A percentile compares a stretch with the other conserved stretches of the same genome.
These are phyloP conservation scores for Dolichotis patagonum DNA, from an alignment of 2,113 vertebrate species.

Conservation along the genomic window DNA sequence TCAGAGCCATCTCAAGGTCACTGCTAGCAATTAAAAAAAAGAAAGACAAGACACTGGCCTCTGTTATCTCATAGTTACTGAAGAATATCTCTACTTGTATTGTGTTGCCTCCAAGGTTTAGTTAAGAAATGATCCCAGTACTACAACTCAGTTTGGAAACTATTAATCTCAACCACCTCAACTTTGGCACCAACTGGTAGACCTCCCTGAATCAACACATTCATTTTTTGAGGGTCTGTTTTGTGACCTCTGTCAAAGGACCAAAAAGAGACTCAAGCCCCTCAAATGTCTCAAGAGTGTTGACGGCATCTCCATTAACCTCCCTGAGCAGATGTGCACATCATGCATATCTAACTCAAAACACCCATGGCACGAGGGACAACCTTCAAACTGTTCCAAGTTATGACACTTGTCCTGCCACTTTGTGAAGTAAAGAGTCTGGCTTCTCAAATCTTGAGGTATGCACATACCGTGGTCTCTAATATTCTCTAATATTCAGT, in stretches of 20 bases:
- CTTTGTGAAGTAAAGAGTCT: background rate
- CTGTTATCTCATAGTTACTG: background rate
- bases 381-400: background rate
- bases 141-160: background rate
- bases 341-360: background rate
- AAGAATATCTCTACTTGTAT: background rate
- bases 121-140: background rate
- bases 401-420: too few relatives aligned
- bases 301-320: background rate
- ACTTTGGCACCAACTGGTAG: background rate
- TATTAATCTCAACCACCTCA: background rate
- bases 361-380: rapidly evolving
- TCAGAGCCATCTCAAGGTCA: background rate
- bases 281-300: background rate
- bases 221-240: background rate
- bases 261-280: background rate
- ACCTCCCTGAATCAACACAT: background rate
- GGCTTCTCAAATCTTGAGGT: background rate
- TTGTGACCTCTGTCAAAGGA: background rate
- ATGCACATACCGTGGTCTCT: background rate
- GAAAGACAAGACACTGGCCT: background rate
- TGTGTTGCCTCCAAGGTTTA: background rate
- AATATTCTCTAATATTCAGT: background rate
- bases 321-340: background rate
- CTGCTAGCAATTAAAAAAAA: background rate